Evolutionary conservation across 2,888 invertebrate genomes (phyloP), one percentile per base, ranked within the genome.

Genomic region (Caenorhabditis sp.): DNA sequence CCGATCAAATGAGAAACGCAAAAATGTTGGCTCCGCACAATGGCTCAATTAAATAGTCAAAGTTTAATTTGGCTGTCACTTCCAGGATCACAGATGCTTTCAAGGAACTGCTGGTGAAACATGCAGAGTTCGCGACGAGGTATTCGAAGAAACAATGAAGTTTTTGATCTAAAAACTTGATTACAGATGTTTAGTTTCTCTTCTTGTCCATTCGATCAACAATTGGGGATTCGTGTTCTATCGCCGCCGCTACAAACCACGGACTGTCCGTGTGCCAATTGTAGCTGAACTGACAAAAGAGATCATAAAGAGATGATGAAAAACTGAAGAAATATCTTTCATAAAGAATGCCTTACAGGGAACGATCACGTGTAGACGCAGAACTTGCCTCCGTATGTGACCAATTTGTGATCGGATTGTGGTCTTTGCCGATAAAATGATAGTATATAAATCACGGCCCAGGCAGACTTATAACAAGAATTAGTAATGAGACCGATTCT

Each of bases 71-170:
- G 15, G 39, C 39, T 2, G 13, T 48, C 35, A 13, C 35, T 35
- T 9, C 35, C 6, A 30, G 8, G 8, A 30, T 30, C 30, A 7
- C 30, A 5, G 30, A 5, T 30, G 30, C 30, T 30, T 13, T 35
- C 35, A 48, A 15, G 8, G 56, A 56, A 5, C 4, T 30, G 13
- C n/a, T 68, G 8, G 32, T 66, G 0, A 66, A 56, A 46, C 39
- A 66, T 27, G 52, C 48, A 26, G 66, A 68, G 45, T 58, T 68
- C 37, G 66, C 66, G n/a, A 58, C 56, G 2, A 58, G 58, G 48
- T 68, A n/a, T 2, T 13, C 9, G 9, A 9, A 32, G 32, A 32
- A 9, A 9, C 7, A 32, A 32, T 32, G 32, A 32, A 9, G 32
- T 35, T 3, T 3, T 35, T 13, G 30, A 30, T 30, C 30, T 30